Evolutionary conservation across 1,140 invertebrate genomes (phyloP).

Genomic region (Eueides isabella): DNA sequence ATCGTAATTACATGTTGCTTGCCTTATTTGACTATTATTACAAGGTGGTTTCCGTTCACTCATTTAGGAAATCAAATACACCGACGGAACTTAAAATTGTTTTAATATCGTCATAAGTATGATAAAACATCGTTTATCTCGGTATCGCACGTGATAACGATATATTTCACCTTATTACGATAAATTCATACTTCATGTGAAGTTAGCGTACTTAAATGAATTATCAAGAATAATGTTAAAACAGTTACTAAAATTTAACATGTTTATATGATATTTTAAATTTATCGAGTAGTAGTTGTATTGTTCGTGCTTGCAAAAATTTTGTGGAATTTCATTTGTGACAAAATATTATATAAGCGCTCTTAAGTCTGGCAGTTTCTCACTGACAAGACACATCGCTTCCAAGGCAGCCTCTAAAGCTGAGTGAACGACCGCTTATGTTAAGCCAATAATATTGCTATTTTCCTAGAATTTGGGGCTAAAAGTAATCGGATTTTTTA

Average conservation of each 20-base stretch:
- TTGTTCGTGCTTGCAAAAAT: neutral
- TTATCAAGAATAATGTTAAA: neutral
- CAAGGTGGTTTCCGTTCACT: neutral
- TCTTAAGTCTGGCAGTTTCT: constrained; percentile 39
- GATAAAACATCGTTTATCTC: constrained; percentile 11
- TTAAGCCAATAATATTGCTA: constrained; percentile 37
- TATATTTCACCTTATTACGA: neutral
- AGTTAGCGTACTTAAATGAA: neutral
- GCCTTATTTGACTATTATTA: too few relatives aligned
- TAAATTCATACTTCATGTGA: neutral
- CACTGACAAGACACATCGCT: constrained; percentile 32
- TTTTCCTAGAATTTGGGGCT: constrained; percentile 28
- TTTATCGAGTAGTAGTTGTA: neutral
- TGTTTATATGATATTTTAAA: neutral
- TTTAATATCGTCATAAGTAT: neutral
- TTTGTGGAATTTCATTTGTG: neutral
- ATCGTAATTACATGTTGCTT: too few relatives aligned
- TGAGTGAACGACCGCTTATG: constrained; percentile 37
- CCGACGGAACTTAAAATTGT: neutral
- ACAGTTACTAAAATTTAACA: neutral
- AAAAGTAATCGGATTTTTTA: neutral
- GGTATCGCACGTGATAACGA: constrained; percentile 11
- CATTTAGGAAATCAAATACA: neutral
- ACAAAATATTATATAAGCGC: constrained; percentile 54
- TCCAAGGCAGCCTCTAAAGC: constrained; percentile 35